Evolutionary conservation across 1,140 invertebrate species (phyloP).

Genomic region (Calliopsis andreniformis): DNA sequence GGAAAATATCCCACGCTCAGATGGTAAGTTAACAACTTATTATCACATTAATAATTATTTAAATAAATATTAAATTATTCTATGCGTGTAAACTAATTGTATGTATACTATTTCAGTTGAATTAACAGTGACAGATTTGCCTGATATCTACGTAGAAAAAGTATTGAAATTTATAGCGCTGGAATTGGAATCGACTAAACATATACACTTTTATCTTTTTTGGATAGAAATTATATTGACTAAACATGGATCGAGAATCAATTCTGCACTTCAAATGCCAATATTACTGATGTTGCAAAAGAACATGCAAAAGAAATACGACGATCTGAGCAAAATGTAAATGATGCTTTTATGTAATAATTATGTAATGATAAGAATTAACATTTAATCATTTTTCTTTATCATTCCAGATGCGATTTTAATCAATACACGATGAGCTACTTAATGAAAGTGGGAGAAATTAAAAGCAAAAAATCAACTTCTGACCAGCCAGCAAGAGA

Average conservation of each 20-base stretch:
- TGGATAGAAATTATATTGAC: constrained; percentile 89
- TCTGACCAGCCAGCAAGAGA: constrained; percentile 53
- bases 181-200: constrained; percentile 88
- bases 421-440: constrained; percentile 90
- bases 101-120: constrained; percentile 85
- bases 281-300: constrained; percentile 90
- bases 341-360: constrained; percentile 73
- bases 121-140: constrained; percentile 86
- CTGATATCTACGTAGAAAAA: constrained; percentile 89
- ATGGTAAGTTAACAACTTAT: constrained; percentile 87
- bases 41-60: too few species aligned
- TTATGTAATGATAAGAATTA: neutral
- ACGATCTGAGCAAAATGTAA: constrained; percentile 93
- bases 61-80: constrained; percentile 26
- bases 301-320: constrained; percentile 89
- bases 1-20: constrained; percentile 88
- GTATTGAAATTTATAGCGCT: constrained; percentile 87
- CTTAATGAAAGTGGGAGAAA: constrained; percentile 82
- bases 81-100: constrained; percentile 7
- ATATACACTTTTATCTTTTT: constrained; percentile 93
- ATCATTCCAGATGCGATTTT: constrained; percentile 88
- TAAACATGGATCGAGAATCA: constrained; percentile 83
- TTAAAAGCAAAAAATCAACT: constrained; percentile 73
- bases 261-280: constrained; percentile 82
- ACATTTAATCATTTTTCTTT: constrained; percentile 60